phyloP scores from a whole-genome alignment of 2,888 invertebrate species.

The Ceriagrion tenellum region DNA sequence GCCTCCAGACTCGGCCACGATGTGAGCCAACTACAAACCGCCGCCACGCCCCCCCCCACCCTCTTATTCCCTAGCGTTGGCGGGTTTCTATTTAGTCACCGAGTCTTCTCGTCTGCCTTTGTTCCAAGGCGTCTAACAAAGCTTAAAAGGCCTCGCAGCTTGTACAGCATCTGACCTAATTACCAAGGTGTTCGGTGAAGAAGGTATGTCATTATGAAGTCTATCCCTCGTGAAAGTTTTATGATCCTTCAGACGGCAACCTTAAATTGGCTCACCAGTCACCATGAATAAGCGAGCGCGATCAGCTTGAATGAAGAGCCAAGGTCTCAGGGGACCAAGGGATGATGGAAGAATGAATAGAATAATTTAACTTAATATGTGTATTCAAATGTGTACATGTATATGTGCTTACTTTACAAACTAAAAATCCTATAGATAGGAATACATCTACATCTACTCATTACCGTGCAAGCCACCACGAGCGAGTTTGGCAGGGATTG shows the following conservation, averaged over 20 bases:
- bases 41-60: too few species aligned
- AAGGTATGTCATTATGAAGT: not conserved
- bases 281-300: not conserved
- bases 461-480: too few species aligned
- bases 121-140: not conserved
- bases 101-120: not conserved
- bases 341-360: too few species aligned
- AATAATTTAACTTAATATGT: too few species aligned
- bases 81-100: not conserved
- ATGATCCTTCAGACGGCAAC: not conserved
- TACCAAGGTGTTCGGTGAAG: not conserved
- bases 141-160: not conserved
- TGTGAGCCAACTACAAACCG: not conserved
- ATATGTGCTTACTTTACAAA: too few species aligned
- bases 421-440: too few species aligned
- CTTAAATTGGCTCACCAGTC: not conserved
- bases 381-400: too few species aligned
- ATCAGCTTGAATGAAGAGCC: not conserved
- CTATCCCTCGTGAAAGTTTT: not conserved
- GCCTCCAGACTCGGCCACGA: not conserved
- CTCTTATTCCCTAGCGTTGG: not conserved
- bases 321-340: not conserved
- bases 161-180: not conserved
- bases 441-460: too few species aligned
- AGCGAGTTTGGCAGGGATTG: too few species aligned